These are phyloP conservation scores for Troglohyphantes excavatus DNA, from an alignment of 2,888 invertebrate species.

Conservation along the genomic window DNA sequence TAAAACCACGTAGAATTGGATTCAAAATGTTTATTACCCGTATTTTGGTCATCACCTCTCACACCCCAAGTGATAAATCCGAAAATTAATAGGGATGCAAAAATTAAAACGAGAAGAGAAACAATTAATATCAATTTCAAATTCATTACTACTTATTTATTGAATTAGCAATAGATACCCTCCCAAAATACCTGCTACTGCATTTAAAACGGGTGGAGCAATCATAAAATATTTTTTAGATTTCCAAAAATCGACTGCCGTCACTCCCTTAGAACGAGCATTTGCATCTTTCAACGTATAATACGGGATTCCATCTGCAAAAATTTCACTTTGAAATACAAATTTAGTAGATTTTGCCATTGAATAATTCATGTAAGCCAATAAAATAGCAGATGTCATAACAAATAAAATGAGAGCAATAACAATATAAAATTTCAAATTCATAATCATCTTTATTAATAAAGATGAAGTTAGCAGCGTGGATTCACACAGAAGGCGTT, in stretches of 20 bases:
- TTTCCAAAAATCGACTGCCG: background rate
- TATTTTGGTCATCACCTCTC: too few relatives aligned
- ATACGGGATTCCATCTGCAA: too few relatives aligned
- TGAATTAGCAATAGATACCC: background rate
- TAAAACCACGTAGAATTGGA: background rate
- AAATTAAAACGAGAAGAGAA: conserved; percentile 1
- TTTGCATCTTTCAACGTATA: background rate
- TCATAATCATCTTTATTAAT: conserved; percentile 4
- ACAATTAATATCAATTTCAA: conserved; percentile 6
- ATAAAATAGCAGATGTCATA: background rate
- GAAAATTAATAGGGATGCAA: background rate
- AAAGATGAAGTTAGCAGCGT: background rate
- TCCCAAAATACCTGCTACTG: background rate
- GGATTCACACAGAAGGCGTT: conserved; percentile 19
- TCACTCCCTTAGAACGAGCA: background rate
- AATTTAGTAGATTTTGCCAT: background rate
- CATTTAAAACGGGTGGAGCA: background rate
- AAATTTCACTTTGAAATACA: background rate
- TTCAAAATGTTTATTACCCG: background rate
- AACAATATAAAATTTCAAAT: background rate
- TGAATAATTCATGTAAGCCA: background rate
- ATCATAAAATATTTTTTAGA: background rate
- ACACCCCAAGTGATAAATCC: background rate
- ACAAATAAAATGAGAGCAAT: background rate
- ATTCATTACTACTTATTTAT: conserved; percentile 29